A percentile compares a stretch with the other conserved stretches of the same genome.
phyloP scores from a whole-genome alignment of 2,113 vertebrate species.

The Bucco capensis region DNA sequence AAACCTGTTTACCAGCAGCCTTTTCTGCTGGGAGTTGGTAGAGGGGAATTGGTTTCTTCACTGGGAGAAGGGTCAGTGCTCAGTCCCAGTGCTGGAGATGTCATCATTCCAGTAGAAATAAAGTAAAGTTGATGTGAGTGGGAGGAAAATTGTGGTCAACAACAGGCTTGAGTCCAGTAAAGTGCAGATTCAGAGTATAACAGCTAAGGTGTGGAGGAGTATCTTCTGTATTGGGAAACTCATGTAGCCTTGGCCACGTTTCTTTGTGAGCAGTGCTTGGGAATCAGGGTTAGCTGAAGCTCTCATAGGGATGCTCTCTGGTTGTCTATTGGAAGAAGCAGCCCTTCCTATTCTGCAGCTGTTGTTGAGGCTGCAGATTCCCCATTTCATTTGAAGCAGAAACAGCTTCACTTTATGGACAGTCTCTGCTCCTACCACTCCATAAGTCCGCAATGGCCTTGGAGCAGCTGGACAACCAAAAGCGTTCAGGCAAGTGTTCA shows the following conservation, averaged over 20 bases:
- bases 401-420: background rate
- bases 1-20: background rate
- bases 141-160: background rate
- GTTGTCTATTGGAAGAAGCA: background rate
- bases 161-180: fast-evolving
- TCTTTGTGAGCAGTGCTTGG: background rate
- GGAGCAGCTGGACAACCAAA: background rate
- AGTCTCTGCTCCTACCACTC: background rate
- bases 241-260: background rate
- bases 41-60: background rate
- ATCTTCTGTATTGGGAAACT: background rate
- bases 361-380: background rate
- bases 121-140: background rate
- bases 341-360: background rate
- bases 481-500: background rate
- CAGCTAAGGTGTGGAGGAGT: background rate
- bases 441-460: fast-evolving
- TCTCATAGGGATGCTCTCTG: background rate
- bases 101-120: background rate
- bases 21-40: background rate
- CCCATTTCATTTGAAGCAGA: background rate
- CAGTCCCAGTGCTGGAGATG: background rate
- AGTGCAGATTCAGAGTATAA: background rate
- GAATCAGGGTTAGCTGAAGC: background rate
- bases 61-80: background rate